Percentiles rank a stretch among this genome's conserved stretches.
These are phyloP conservation scores for Morbakka virulenta DNA, from an alignment of 30 jellyfish, hydroid and myxozoan species.

Conservation along the genomic window DNA sequence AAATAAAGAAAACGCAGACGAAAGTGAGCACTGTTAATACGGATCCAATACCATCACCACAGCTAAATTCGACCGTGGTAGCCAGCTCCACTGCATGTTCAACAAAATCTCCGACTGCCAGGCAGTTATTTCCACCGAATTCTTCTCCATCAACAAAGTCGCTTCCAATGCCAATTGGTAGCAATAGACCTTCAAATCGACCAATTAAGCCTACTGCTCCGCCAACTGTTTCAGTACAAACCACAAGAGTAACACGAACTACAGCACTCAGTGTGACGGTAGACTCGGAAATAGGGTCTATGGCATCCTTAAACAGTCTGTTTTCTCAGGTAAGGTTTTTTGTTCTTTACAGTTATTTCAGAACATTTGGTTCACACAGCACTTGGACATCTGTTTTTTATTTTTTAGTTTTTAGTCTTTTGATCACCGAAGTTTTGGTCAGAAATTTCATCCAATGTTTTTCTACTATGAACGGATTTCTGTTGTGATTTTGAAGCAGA, in stretches of 20 bases:
- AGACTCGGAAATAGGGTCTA: conserved; percentile 33
- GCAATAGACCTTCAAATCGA: conserved; percentile 98
- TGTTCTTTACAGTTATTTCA: no score
- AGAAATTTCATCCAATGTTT: no score
- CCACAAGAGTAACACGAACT: conserved; percentile 61
- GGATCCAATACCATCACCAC: background rate
- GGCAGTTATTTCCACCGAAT: conserved; percentile 47
- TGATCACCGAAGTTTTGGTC: no score
- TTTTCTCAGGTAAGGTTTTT: no score
- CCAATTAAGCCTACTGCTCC: no score
- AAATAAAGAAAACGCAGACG: background rate
- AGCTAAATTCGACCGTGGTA: background rate
- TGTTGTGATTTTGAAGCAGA: no score
- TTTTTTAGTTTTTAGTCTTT: no score
- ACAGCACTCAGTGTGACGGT: conserved; percentile 11
- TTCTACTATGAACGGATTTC: no score
- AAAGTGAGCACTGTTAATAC: background rate
- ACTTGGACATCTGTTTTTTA: no score
- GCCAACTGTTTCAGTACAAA: conserved; percentile 10
- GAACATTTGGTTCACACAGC: no score
- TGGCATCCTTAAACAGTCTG: conserved; percentile 23
- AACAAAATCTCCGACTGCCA: conserved; percentile 42
- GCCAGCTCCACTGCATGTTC: background rate
- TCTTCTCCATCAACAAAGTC: conserved; percentile 49
- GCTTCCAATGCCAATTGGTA: conserved; percentile 93